Conservation (phyloP, 2,888 invertebrate genomes). For the Sinhomidia bicolor region DNA sequence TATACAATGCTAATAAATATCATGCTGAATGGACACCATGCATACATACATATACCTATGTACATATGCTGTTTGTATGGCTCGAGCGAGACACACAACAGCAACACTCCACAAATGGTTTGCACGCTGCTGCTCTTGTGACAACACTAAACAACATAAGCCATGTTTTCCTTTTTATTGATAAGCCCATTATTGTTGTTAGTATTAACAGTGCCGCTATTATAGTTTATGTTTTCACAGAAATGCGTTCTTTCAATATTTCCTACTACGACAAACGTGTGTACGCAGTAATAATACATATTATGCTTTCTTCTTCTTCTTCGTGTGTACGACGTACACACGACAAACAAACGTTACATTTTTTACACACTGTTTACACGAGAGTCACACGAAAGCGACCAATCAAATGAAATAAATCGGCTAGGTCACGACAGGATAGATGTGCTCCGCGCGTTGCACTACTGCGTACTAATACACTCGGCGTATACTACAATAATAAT, state of each 20-base stretch:
- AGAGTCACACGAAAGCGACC: constrained; percentile 34
- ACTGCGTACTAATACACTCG: not conserved
- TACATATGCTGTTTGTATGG: too few relatives aligned
- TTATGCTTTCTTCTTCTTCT: not conserved
- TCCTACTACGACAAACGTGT: not conserved
- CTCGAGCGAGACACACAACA: too few relatives aligned
- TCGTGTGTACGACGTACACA: too few relatives aligned
- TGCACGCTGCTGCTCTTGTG: not conserved
- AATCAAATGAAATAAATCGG: constrained; percentile 60
- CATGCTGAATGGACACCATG: too few relatives aligned
- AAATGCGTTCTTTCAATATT: not conserved
- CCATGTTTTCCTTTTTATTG: constrained; percentile 42
- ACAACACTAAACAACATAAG: not conserved
- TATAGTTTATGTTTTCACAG: constrained; percentile 6
- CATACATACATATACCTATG: too few relatives aligned
- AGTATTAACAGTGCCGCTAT: not conserved
- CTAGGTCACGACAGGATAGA: constrained; percentile 43
- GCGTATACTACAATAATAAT: too few relatives aligned
- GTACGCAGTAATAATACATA: too few relatives aligned
- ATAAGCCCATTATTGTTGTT: constrained; percentile 40
- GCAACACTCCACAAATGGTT: not conserved
- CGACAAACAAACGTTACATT: not conserved
- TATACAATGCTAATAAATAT: not conserved
- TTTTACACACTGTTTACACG: not conserved
- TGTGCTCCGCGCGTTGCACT: too few relatives aligned